A percentile compares a stretch with the other conserved stretches of the same genome.
These are phyloP conservation scores for Candidula unifasciata DNA, from an alignment of 2,888 invertebrate genomes.

Conservation along the genomic window DNA sequence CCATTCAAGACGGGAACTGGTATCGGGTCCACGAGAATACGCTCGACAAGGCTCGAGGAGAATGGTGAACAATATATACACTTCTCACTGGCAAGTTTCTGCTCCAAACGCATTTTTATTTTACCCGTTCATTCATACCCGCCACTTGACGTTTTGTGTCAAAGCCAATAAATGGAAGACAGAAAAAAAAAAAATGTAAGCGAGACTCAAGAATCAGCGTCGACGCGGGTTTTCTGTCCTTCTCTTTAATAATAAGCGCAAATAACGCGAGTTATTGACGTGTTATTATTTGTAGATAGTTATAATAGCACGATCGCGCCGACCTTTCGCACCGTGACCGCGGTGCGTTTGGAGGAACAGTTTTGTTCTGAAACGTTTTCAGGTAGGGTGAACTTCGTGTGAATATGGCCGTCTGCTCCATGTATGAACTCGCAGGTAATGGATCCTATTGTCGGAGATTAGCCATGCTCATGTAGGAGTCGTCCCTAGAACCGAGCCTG, in stretches of 20 bases:
- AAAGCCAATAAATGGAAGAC: slow-evolving; percentile 8
- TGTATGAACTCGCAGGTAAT: slow-evolving; percentile 43
- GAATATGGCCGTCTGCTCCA: slow-evolving; percentile 1
- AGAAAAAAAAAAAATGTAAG: slow-evolving; percentile 37
- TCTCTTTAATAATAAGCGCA: slow-evolving; percentile 35
- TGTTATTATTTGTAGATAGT: slow-evolving; percentile 37
- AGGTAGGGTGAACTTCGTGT: slow-evolving; percentile 21
- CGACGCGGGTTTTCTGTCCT: slow-evolving; percentile 4
- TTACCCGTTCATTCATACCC: not conserved
- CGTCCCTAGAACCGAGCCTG: slow-evolving; percentile 21
- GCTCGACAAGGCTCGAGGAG: slow-evolving; percentile 29
- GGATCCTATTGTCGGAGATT: slow-evolving; percentile 41
- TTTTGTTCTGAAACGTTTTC: slow-evolving; percentile 41
- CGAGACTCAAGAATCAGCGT: slow-evolving; percentile 7
- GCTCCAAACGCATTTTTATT: not conserved
- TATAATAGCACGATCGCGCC: slow-evolving; percentile 14
- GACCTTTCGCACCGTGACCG: slow-evolving; percentile 31
- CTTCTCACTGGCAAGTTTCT: not conserved
- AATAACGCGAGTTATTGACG: slow-evolving; percentile 41
- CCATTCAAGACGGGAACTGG: slow-evolving; percentile 16
- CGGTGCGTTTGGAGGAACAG: slow-evolving; percentile 8
- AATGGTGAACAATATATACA: slow-evolving; percentile 33
- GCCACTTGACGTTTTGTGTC: slow-evolving; percentile 37
- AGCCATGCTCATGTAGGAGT: slow-evolving; percentile 42
- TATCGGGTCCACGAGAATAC: not conserved